phyloP scores from a whole-genome alignment of 2,888 invertebrate genomes.

The Odontomyia ornata region DNA sequence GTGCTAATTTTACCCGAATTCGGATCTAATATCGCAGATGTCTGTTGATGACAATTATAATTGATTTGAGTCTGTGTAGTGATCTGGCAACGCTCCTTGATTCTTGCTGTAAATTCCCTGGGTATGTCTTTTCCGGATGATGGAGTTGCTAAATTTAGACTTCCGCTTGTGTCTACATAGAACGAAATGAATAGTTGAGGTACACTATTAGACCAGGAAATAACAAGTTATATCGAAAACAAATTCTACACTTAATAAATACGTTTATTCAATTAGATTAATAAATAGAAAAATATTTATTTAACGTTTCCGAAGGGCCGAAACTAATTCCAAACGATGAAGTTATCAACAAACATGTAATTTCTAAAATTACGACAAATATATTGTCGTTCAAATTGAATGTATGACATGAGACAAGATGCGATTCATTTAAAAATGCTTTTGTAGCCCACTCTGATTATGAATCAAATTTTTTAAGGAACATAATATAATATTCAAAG shows the following conservation, averaged over 20 bases:
- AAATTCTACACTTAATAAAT: background rate
- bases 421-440: background rate
- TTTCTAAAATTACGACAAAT: slow-evolving; percentile 22
- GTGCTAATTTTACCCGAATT: slow-evolving; percentile 60
- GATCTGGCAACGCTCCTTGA: slow-evolving; percentile 66
- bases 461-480: too few relatives aligned
- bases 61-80: slow-evolving; percentile 44
- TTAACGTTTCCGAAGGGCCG: slow-evolving; percentile 9
- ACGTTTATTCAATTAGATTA: background rate
- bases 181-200: too few relatives aligned
- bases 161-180: slow-evolving; percentile 68
- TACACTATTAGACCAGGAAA: background rate
- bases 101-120: slow-evolving; percentile 70
- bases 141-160: slow-evolving; percentile 71
- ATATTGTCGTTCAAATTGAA: background rate
- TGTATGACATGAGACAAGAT: background rate
- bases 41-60: slow-evolving; percentile 54
- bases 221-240: background rate
- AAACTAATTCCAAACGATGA: background rate
- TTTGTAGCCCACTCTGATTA: background rate
- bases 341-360: slow-evolving; percentile 16
- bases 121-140: slow-evolving; percentile 67
- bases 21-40: slow-evolving; percentile 55
- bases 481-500: too few relatives aligned
- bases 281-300: background rate